Evolutionary conservation across 37 sponge, comb jelly and placozoan species (phyloP), one percentile per base, ranked within the genome.

Genomic region (Ianthella basta): DNA sequence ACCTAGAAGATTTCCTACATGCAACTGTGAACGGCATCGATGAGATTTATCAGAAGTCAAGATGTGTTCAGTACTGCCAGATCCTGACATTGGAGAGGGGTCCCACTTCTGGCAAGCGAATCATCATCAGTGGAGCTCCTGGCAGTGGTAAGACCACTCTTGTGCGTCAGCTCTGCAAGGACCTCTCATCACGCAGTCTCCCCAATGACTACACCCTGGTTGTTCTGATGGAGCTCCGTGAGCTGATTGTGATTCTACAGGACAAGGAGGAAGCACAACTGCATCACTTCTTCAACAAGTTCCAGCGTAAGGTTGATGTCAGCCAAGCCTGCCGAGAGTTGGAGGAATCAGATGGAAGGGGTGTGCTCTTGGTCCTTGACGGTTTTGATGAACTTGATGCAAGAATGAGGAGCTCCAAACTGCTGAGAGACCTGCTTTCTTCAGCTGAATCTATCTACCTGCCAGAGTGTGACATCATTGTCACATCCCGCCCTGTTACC

Each of bases 101-200:
- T 19, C 63, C 63, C 27, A 27, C 27, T 61, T 3, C 70, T 69
- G 78, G 78, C n/a, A 75, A 75, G 25, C 78, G 54, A 0, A 41
- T 75, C 39, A 41, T 75, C 20, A 41, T 75, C 44, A 41, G 78
- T 12, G 78, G 78, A 44, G 78, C 78, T 2, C 78, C 78, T 41
- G 78, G 78, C 12, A 40, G 78, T 75, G 78, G 78, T 19, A 75
- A 75, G 54, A 75, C 38, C 24, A 75, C 78, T 8, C 53, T 75
- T 32, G 44, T 44, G 2, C 37, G 78, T 16, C 37, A 75, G 37
- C 44, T 75, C 54, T 41, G 78, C 40, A 75, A 75, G 25, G 78
- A 75, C n/a, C 53, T 41, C 14, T 75, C 54, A 4, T 36, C 78
- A 1, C 6, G 40, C 50, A 18, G 3, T 40, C 53, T 36, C 20